Conservation (phyloP, 2,888 invertebrate genomes). For the Polydrusus tereticollis region DNA sequence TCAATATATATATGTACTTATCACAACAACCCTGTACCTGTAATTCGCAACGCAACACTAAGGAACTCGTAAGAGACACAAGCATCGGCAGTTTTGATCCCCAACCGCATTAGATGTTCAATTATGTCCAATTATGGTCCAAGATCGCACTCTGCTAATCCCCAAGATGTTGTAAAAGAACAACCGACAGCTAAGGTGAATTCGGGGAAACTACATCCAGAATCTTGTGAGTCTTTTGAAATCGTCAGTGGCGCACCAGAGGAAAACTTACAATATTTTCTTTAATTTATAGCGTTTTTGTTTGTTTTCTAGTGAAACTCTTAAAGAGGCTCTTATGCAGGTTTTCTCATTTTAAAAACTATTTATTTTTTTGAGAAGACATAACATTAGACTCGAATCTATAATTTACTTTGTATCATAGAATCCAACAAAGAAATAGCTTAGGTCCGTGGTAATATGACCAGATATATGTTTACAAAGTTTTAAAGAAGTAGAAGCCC, state of each 20-base stretch:
- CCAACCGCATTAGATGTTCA: slow-evolving; percentile 55
- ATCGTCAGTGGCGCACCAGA: slow-evolving; percentile 26
- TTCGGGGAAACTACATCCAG: slow-evolving; percentile 53
- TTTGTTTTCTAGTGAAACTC: too few species aligned
- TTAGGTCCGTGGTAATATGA: too few species aligned
- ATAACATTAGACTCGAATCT: too few species aligned
- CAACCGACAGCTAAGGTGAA: slow-evolving; percentile 55
- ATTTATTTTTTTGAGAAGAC: too few species aligned
- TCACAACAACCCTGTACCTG: neutral
- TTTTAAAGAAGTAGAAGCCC: too few species aligned
- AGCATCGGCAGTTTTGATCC: slow-evolving; percentile 47
- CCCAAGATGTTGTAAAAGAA: slow-evolving; percentile 61
- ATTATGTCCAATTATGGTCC: slow-evolving; percentile 60
- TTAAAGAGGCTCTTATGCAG: too few species aligned
- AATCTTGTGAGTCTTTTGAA: slow-evolving; percentile 13
- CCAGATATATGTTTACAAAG: too few species aligned
- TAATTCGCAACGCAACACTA: slow-evolving; percentile 3
- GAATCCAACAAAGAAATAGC: too few species aligned
- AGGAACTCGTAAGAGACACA: slow-evolving; percentile 32
- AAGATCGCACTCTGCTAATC: slow-evolving; percentile 56
- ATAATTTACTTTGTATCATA: too few species aligned
- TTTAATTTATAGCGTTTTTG: too few species aligned
- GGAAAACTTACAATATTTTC: neutral
- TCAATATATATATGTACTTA: too few species aligned
- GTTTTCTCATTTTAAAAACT: too few species aligned